Evolutionary conservation across 2,797 vertebrate species (phyloP).

Genomic region (Sylvilagus floridanus): DNA sequence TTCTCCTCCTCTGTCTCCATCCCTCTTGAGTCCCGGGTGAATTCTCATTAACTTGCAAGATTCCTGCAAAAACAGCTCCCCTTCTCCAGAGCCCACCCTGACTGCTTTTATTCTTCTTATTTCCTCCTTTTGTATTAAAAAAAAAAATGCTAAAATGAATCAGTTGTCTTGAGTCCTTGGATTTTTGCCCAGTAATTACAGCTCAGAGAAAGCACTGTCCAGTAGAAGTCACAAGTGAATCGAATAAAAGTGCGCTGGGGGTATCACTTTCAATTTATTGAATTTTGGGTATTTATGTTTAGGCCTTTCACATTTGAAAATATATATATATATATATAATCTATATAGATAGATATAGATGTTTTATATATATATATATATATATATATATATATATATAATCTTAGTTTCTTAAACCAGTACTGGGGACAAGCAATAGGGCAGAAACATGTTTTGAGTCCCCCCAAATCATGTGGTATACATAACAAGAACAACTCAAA

Average conservation of each 20-base stretch:
- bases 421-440: background rate
- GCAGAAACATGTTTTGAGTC: background rate
- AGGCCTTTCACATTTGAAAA: background rate
- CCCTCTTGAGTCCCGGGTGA: conserved; percentile 75
- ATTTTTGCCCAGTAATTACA: conserved; percentile 27
- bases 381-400: too few species aligned
- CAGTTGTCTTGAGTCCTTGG: conserved; percentile 46
- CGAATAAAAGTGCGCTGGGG: background rate
- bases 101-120: conserved; percentile 64
- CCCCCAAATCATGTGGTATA: background rate
- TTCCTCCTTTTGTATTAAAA: conserved; percentile 48
- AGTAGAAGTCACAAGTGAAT: conserved; percentile 16
- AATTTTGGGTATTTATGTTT: conserved; percentile 9
- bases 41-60: conserved; percentile 82
- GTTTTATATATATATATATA: too few species aligned
- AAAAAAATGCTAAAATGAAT: conserved; percentile 50
- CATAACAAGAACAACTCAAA: conserved; percentile 34
- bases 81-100: conserved; percentile 77
- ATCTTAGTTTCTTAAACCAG: background rate
- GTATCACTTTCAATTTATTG: background rate
- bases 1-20: conserved; percentile 53
- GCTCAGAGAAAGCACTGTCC: background rate
- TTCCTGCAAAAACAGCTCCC: conserved; percentile 73
- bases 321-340: too few species aligned
- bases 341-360: too few species aligned